Evolutionary conservation across 53 echinoderm and acorn worm species (phyloP).

Genomic region (Pentamera pediparva): DNA sequence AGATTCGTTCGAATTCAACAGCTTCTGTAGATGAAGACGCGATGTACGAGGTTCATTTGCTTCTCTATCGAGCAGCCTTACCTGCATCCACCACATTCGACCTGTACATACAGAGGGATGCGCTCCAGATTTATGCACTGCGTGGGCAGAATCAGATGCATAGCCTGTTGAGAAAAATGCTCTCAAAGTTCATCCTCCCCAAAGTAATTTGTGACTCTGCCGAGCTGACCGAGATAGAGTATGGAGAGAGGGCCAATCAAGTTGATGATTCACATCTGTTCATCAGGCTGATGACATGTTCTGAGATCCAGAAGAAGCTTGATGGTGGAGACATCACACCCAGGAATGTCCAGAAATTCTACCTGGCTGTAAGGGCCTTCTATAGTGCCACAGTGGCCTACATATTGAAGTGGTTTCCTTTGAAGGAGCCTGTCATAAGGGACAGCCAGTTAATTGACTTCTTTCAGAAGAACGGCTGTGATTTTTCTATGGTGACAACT

Average conservation of each 20-base stretch:
- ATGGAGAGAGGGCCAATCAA: constrained; percentile 1
- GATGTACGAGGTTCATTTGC: constrained; percentile 3
- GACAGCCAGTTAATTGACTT: not conserved
- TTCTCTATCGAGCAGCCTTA: constrained; percentile 17
- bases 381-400: not conserved
- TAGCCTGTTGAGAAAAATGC: not conserved
- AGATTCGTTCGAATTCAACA: too few relatives aligned
- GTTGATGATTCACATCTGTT: constrained; percentile 3
- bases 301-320: not conserved
- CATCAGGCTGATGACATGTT: constrained; percentile 2
- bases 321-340: not conserved
- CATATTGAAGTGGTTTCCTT: not conserved
- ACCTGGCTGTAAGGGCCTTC: constrained; percentile 12
- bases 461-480: not conserved
- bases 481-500: not conserved
- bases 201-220: not conserved
- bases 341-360: not conserved
- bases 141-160: constrained; percentile 17
- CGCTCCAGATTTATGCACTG: not conserved
- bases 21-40: not conserved
- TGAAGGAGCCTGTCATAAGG: constrained; percentile 1
- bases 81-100: constrained; percentile 16
- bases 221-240: not conserved
- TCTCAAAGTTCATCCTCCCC: not conserved
- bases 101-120: constrained; percentile 14